phyloP scores from a whole-genome alignment of 2,113 vertebrate species.

The Thamnophis sirtalis region DNA sequence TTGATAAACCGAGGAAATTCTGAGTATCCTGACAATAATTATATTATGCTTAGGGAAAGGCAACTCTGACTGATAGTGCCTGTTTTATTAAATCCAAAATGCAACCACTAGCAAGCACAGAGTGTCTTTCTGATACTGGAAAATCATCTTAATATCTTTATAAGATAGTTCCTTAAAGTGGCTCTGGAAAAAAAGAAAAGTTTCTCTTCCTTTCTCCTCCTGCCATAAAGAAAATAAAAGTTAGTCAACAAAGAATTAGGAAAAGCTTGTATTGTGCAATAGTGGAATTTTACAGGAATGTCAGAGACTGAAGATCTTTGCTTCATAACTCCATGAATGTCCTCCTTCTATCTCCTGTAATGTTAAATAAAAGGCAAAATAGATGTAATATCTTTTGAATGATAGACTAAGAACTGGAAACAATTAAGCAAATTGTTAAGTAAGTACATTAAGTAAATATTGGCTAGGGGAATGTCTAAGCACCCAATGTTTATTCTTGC shows the following conservation, averaged over 20 bases:
- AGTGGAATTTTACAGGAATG: not conserved
- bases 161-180: not conserved
- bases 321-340: not conserved
- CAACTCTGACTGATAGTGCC: not conserved
- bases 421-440: not conserved
- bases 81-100: conserved; percentile 6
- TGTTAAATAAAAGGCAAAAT: not conserved
- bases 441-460: not conserved
- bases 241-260: not conserved
- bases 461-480: conserved; percentile 14
- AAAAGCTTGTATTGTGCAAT: not conserved
- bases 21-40: not conserved
- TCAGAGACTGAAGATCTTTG: not conserved
- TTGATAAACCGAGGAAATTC: not conserved
- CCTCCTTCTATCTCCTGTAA: not conserved
- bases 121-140: not conserved
- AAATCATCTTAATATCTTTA: not conserved
- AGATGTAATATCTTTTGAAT: not conserved
- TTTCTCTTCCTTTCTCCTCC: not conserved
- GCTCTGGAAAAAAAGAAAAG: not conserved
- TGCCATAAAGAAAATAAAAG: not conserved
- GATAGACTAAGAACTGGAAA: not conserved
- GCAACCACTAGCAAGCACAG: not conserved
- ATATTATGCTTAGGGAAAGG: not conserved
- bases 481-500: conserved; percentile 17